Evolutionary conservation across 2,113 vertebrate genomes (phyloP).

Genomic region (Prietella phreatophila): DNA sequence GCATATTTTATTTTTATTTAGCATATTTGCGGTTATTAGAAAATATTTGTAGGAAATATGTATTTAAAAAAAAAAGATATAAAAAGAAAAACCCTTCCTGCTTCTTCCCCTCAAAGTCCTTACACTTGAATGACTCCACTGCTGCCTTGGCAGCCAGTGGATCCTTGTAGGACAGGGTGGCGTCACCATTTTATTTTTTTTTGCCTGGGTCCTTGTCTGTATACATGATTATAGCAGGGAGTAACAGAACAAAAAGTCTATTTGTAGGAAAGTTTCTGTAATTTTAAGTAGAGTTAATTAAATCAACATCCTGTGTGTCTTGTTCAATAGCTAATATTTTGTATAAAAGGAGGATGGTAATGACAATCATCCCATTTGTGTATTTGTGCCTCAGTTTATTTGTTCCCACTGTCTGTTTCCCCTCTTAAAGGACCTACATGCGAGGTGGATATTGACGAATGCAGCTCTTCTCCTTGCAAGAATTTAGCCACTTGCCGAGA

Average conservation of each 20-base stretch:
- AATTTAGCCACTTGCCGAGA: slow-evolving; percentile 80
- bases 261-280: not conserved
- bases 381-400: slow-evolving; percentile 51
- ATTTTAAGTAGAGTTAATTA: not conserved
- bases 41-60: too few relatives aligned
- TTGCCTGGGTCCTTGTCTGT: slow-evolving; percentile 92
- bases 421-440: slow-evolving; percentile 70
- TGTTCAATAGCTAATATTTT: not conserved
- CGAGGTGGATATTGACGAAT: slow-evolving; percentile 76
- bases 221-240: slow-evolving; percentile 94
- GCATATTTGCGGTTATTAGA: not conserved
- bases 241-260: slow-evolving; percentile 34
- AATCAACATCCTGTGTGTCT: not conserved
- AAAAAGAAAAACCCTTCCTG: too few relatives aligned
- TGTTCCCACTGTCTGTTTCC: slow-evolving; percentile 27
- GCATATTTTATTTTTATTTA: not conserved
- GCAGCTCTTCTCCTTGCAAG: slow-evolving; percentile 76
- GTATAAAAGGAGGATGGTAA: not conserved
- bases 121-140: slow-evolving; percentile 93
- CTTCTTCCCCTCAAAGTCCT: too few relatives aligned
- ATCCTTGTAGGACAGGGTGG: slow-evolving; percentile 91
- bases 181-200: slow-evolving; percentile 94
- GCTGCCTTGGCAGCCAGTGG: slow-evolving; percentile 89
- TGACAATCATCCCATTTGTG: not conserved
- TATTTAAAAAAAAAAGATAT: too few relatives aligned